A percentile compares a stretch with the other conserved stretches of the same genome.
phyloP scores from a whole-genome alignment of 2,797 vertebrate genomes.

The Halcyon chelicuti region DNA sequence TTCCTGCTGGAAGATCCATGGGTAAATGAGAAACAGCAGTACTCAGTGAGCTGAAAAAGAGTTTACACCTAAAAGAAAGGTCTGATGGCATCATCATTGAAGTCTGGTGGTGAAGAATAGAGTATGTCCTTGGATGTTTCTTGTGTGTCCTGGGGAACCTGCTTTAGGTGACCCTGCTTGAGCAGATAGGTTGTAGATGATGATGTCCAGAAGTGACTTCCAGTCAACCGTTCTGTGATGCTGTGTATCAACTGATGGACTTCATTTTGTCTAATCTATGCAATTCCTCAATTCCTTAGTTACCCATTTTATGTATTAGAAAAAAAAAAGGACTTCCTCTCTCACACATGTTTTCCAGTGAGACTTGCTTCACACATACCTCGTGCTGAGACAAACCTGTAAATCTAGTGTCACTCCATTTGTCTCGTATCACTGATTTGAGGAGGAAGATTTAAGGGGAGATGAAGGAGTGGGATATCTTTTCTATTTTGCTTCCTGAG shows the following conservation, averaged over 20 bases:
- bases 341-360: background rate
- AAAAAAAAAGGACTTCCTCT: background rate
- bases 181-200: rapidly evolving
- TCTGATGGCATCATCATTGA: background rate
- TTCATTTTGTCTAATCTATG: rapidly evolving
- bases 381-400: background rate
- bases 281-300: background rate
- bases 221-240: background rate
- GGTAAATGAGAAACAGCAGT: background rate
- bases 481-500: background rate
- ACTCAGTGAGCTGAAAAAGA: background rate
- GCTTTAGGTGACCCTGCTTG: background rate
- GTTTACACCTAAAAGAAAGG: background rate
- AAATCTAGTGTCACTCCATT: background rate
- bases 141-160: background rate
- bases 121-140: background rate
- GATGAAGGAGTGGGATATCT: background rate
- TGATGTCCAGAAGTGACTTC: background rate
- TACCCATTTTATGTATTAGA: background rate
- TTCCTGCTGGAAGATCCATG: background rate
- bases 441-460: background rate
- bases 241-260: background rate
- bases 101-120: background rate
- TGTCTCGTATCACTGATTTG: background rate
- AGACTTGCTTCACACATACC: background rate